Percentiles rank a stretch among this genome's conserved stretches.
Conservation (phyloP, 1,140 invertebrate species). For the Venustaconcha ellipsiformis region DNA sequence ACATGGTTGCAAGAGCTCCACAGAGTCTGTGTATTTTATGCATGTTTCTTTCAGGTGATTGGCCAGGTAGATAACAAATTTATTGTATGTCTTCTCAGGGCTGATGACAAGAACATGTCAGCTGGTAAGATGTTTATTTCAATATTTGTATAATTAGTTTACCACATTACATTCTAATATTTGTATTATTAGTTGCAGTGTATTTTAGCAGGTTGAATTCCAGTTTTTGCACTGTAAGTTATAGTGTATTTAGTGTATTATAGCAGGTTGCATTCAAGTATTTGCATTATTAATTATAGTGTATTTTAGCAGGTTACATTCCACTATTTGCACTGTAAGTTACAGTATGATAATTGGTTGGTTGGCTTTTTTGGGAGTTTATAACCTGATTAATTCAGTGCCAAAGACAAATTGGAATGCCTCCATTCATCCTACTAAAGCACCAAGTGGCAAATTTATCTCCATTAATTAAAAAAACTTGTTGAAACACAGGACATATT, state of each 20-base stretch:
- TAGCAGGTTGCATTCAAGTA: too few species aligned
- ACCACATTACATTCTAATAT: neutral
- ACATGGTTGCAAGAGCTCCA: neutral
- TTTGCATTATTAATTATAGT: neutral
- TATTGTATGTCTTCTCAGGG: slow-evolving; percentile 71
- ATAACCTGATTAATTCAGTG: too few species aligned
- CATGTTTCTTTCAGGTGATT: slow-evolving; percentile 70
- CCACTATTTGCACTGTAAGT: too few species aligned
- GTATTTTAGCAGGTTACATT: too few species aligned
- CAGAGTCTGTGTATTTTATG: neutral
- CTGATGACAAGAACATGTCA: slow-evolving; percentile 14
- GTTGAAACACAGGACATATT: too few species aligned
- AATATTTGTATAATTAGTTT: slow-evolving; percentile 1
- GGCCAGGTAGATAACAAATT: slow-evolving; percentile 80
- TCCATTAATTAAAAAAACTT: too few species aligned
- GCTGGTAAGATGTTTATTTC: slow-evolving; percentile 21
- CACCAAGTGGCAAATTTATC: too few species aligned
- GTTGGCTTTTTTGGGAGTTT: too few species aligned
- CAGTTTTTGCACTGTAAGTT: neutral
- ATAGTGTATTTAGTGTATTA: neutral
- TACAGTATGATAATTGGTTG: too few species aligned
- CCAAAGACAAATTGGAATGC: too few species aligned
- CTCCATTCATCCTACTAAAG: too few species aligned
- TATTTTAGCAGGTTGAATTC: neutral
- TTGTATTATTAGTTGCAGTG: neutral